Evolutionary conservation across 2,797 vertebrate genomes (phyloP).

Genomic region (Toxotes lorentzi): DNA sequence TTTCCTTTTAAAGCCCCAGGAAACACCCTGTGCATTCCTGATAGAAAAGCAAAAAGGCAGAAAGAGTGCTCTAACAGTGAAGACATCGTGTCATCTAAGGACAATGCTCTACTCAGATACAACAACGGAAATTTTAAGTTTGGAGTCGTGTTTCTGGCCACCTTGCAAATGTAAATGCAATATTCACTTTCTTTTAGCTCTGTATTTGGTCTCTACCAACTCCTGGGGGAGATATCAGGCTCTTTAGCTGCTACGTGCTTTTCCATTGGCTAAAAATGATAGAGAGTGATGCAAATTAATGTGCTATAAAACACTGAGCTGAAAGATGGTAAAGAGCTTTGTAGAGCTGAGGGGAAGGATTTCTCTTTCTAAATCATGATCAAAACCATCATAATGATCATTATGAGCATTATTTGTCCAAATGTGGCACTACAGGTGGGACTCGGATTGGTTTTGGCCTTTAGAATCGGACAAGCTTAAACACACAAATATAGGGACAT

Average conservation of each 20-base stretch:
- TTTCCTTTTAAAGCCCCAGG: slow-evolving; percentile 58
- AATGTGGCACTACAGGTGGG: slow-evolving; percentile 12
- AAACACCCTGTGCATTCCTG: slow-evolving; percentile 20
- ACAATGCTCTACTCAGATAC: too few relatives aligned
- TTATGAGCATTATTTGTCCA: slow-evolving; percentile 8
- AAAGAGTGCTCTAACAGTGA: not conserved
- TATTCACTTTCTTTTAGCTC: not conserved
- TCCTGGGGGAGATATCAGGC: not conserved
- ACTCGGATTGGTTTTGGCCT: slow-evolving; percentile 20
- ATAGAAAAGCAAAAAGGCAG: not conserved
- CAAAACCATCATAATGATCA: not conserved
- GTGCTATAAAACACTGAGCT: not conserved
- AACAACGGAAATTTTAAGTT: not conserved
- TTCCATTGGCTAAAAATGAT: not conserved
- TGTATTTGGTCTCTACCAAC: not conserved
- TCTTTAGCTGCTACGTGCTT: not conserved
- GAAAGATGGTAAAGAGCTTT: not conserved
- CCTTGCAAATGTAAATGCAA: not conserved
- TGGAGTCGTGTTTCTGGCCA: not conserved
- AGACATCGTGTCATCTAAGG: not conserved
- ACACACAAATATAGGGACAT: slow-evolving; percentile 13
- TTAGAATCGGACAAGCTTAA: slow-evolving; percentile 10
- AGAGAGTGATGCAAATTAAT: too few relatives aligned
- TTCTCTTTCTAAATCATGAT: too few relatives aligned
- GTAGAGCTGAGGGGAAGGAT: not conserved